phyloP scores from a whole-genome alignment of 2,113 vertebrate species.

The Hyaena hyaena region DNA sequence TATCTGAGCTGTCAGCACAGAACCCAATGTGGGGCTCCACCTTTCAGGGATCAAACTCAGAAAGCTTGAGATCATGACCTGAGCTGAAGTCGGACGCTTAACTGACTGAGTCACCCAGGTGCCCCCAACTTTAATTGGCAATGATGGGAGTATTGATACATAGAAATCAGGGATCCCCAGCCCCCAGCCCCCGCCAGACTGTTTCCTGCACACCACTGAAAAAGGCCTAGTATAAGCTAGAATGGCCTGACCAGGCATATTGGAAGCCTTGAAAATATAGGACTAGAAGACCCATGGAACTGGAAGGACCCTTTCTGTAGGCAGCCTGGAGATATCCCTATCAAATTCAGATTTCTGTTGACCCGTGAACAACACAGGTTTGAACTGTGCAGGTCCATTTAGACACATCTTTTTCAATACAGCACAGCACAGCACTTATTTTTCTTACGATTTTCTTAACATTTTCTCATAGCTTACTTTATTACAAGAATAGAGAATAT shows the following conservation, averaged over 20 bases:
- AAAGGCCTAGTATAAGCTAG: not conserved
- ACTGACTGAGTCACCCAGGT: no score
- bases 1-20: no score
- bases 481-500: not conserved
- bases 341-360: not conserved
- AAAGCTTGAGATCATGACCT: no score
- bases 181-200: not conserved
- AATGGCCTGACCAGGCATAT: not conserved
- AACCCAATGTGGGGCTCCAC: no score
- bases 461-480: not conserved
- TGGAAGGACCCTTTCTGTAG: not conserved
- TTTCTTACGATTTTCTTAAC: not conserved
- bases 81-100: no score
- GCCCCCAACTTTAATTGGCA: not conserved
- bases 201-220: not conserved
- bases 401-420: not conserved
- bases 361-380: not conserved
- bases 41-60: no score
- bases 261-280: not conserved
- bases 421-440: not conserved
- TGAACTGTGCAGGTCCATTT: not conserved
- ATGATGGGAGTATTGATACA: not conserved
- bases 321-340: not conserved
- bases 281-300: not conserved
- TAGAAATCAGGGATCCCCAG: not conserved